phyloP scores from a whole-genome alignment of 2,888 invertebrate species.

The Schrankia costaestrigalis region DNA sequence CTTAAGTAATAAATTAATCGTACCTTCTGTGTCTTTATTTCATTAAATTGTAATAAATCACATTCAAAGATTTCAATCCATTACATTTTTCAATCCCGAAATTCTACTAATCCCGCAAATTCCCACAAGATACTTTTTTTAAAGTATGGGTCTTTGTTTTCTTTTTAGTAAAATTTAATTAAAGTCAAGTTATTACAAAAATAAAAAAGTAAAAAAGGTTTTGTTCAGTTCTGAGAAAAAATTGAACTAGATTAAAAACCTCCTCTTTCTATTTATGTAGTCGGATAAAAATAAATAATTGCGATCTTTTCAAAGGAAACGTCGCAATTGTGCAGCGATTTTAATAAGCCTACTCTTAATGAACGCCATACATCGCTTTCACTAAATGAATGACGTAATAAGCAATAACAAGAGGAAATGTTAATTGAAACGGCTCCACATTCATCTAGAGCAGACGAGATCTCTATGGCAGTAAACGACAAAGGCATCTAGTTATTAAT shows the following conservation, averaged over 20 bases:
- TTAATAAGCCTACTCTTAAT: constrained; percentile 2
- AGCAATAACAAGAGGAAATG: constrained; percentile 23
- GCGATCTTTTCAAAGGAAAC: no score
- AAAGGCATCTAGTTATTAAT: constrained; percentile 22
- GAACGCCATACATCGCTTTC: constrained; percentile 6
- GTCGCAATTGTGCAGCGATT: neutral
- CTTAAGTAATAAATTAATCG: neutral
- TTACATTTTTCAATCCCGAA: neutral
- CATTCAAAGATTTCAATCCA: neutral
- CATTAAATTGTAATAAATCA: neutral
- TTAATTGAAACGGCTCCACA: constrained; percentile 20
- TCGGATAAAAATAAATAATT: no score
- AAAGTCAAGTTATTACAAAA: no score
- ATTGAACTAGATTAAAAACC: no score
- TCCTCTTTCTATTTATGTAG: no score
- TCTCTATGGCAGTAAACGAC: constrained; percentile 7
- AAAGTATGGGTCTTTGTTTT: no score
- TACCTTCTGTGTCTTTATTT: neutral
- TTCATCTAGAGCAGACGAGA: no score
- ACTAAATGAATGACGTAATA: constrained; percentile 13
- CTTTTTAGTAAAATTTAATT: no score
- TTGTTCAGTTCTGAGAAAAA: no score
- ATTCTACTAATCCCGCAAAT: neutral
- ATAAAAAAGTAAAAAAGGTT: no score
- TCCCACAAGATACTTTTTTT: no score